Evolutionary conservation across 2,113 vertebrate species (phyloP).

Genomic region (Heteronetta atricapilla): DNA sequence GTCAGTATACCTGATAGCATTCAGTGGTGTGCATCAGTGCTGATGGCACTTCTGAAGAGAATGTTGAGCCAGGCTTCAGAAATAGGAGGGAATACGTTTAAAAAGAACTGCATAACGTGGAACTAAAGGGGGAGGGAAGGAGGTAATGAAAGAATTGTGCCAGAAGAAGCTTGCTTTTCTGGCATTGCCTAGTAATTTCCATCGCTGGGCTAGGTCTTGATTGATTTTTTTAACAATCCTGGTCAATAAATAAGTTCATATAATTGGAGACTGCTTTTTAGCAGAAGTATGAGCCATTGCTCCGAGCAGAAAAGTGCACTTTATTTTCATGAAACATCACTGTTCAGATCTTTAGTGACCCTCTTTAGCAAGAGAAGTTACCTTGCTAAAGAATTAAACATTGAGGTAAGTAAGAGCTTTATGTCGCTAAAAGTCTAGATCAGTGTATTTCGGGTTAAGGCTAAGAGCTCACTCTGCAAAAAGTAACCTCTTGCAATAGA

Average conservation of each 20-base stretch:
- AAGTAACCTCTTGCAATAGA: neutral
- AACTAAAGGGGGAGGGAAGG: neutral
- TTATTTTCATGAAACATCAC: neutral
- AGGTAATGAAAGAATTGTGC: neutral
- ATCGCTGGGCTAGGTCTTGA: neutral
- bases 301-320: conserved; percentile 11
- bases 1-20: neutral
- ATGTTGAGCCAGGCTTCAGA: neutral
- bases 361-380: neutral
- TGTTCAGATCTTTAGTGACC: neutral
- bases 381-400: neutral
- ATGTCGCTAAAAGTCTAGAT: neutral
- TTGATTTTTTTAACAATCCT: conserved; percentile 11
- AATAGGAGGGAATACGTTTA: neutral
- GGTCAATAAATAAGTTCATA: neutral
- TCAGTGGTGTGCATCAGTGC: neutral
- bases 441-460: neutral
- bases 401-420: neutral
- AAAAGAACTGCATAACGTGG: neutral
- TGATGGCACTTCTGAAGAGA: neutral
- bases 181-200: neutral
- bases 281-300: neutral
- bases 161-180: neutral
- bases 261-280: neutral
- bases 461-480: neutral